A percentile compares a stretch with the other conserved stretches of the same genome.
phyloP scores from a whole-genome alignment of 2,888 invertebrate species.

The Cetonia aurata region DNA sequence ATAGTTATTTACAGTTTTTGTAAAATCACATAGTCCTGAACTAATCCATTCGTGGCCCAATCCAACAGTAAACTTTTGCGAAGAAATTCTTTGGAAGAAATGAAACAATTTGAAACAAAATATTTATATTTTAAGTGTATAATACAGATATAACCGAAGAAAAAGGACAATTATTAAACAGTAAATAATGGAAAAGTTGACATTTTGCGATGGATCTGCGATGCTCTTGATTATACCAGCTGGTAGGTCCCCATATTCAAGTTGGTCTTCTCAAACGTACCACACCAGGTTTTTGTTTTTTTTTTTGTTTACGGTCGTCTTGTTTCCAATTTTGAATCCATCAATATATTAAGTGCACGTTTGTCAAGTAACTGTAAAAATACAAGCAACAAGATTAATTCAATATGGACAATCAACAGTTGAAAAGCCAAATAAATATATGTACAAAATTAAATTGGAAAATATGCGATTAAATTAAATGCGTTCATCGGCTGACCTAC shows the following conservation, averaged over 20 bases:
- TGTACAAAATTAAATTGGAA: background rate
- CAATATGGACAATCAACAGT: too few relatives aligned
- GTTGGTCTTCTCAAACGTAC: conserved; percentile 20
- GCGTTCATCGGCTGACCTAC: background rate
- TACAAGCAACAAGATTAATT: background rate
- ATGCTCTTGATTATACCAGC: background rate
- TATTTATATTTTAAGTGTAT: conserved; percentile 39
- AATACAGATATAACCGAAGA: conserved; percentile 26
- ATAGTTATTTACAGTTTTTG: too few relatives aligned
- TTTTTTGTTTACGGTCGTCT: too few relatives aligned
- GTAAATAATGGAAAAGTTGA: conserved; percentile 31
- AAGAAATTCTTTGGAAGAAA: background rate
- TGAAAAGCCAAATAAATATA: background rate
- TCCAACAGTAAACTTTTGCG: too few relatives aligned
- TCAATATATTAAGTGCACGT: conserved; percentile 12
- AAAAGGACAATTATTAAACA: conserved; percentile 18
- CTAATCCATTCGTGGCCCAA: too few relatives aligned
- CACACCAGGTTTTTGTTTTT: background rate
- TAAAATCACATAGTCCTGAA: too few relatives aligned
- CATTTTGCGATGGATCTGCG: conserved; percentile 18
- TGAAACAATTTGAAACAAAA: conserved; percentile 37
- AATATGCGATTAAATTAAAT: background rate
- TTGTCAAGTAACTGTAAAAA: conserved; percentile 38
- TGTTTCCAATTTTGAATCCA: conserved; percentile 14
- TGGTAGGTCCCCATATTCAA: conserved; percentile 28